These are phyloP conservation scores for Ormia ochracea DNA, from an alignment of 2,888 invertebrate species.

Conservation along the genomic window DNA sequence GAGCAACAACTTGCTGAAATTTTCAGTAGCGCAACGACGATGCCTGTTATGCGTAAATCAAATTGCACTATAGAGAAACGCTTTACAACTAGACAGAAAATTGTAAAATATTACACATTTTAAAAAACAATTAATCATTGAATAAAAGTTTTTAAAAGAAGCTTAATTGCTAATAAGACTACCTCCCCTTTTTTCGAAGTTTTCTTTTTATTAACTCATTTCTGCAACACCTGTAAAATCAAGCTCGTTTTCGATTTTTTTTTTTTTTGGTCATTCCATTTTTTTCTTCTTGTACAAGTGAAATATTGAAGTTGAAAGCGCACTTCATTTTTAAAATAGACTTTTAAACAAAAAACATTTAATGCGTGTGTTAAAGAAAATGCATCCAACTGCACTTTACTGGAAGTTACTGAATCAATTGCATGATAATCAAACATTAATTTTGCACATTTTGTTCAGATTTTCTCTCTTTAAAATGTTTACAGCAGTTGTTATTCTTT, in stretches of 20 bases:
- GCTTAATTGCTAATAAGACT: constrained; percentile 12
- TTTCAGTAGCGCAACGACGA: too few relatives aligned
- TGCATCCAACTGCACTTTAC: constrained; percentile 16
- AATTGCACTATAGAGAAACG: not conserved
- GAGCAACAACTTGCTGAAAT: too few relatives aligned
- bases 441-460: constrained; percentile 13
- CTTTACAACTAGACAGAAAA: not conserved
- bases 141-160: not conserved
- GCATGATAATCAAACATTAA: constrained; percentile 54
- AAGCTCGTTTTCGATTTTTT: not conserved
- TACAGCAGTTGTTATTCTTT: constrained; percentile 43
- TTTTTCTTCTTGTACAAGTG: not conserved
- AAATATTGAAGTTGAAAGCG: not conserved
- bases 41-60: not conserved
- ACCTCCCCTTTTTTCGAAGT: not conserved
- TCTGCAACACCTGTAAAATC: constrained; percentile 30
- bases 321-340: constrained; percentile 1
- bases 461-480: constrained; percentile 32
- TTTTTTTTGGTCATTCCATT: not conserved
- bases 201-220: not conserved
- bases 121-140: not conserved
- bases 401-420: constrained; percentile 44
- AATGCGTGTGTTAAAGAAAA: not conserved
- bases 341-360: not conserved
- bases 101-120: not conserved